Evolutionary conservation across 2,888 invertebrate species (phyloP), one percentile per base, ranked within the genome.

Genomic region (Lepidochrysops patricia): DNA sequence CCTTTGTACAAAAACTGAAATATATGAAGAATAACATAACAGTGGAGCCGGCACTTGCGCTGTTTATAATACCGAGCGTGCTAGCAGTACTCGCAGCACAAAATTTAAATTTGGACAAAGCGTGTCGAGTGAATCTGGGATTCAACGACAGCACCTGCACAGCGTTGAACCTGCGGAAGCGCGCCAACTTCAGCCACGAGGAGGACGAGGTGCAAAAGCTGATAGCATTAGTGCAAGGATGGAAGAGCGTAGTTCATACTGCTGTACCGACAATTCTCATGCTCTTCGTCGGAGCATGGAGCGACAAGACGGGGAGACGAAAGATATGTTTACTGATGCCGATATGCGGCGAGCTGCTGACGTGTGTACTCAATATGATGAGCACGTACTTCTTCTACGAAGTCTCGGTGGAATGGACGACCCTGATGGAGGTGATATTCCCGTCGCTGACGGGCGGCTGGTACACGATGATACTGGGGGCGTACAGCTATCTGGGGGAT

Each of bases 71-170:
- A 87, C 92, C 93, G 0, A 92, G 92, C 68, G 90, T 92, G 0
- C 68, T 92, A 13, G 93, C 95, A 0, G 92, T 93, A 69, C 74
- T 96, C 65, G 95, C 95, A 32, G 94, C 95, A 5, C 96, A 96
- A 77, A 96, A 96, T 80, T 82, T 96, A 48, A 95, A 95, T 78
- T 86, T 96, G 70, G 96, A 96, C 72, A 96, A 96, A 78, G 96
- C 96, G 0, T 96, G 96, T 70, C 84, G 95, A 48, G 96, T 96
- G 0, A 96, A 96, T 74, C 84, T 96, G 66, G 90, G 83, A 0
- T 95, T 94, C 68, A 88, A 92, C 0, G 91, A 92, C 57, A 90
- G 90, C 50, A 91, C 95, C 0, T 96, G 96, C 73, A 92, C 92
- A 63, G 94, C 94, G 0, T 78, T 96, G 23, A 91, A 93, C 0